phyloP scores from a whole-genome alignment of 1,140 invertebrate genomes.

The Anoplophora glabripennis region DNA sequence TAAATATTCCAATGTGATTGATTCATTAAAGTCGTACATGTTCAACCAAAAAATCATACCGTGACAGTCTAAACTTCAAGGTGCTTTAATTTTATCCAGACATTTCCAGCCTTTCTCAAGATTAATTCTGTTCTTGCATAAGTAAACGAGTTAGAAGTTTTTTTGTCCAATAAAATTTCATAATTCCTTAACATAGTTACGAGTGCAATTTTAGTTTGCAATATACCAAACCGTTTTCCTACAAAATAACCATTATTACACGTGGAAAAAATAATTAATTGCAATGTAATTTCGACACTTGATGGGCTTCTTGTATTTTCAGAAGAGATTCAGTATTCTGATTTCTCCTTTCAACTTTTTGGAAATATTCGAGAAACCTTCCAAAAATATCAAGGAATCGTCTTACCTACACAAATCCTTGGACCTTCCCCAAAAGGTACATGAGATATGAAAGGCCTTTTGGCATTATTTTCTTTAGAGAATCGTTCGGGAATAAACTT shows the following conservation, averaged over 20 bases:
- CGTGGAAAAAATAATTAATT: no score
- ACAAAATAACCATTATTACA: slow-evolving; percentile 34
- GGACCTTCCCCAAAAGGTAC: slow-evolving; percentile 59
- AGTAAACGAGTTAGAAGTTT: slow-evolving; percentile 31
- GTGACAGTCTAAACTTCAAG: slow-evolving; percentile 37
- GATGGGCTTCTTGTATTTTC: no score
- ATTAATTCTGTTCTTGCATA: slow-evolving; percentile 40
- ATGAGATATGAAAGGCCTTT: slow-evolving; percentile 36
- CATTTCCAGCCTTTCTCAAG: slow-evolving; percentile 50
- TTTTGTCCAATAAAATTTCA: slow-evolving; percentile 36
- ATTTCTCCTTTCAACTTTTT: no score
- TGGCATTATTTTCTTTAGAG: slow-evolving; percentile 40
- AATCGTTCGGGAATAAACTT: slow-evolving; percentile 54
- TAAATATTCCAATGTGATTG: no score
- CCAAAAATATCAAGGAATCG: background rate
- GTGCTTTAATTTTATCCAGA: slow-evolving; percentile 44
- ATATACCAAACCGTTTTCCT: slow-evolving; percentile 48
- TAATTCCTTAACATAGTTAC: slow-evolving; percentile 40
- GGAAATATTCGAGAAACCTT: background rate
- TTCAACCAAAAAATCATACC: no score
- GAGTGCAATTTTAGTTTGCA: slow-evolving; percentile 47
- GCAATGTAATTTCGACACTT: no score
- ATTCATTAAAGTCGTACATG: slow-evolving; percentile 49
- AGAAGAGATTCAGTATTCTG: no score
- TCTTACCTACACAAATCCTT: slow-evolving; percentile 57